Base-by-base conservation (phyloP, 2,888 invertebrate genomes). In the Hydriomena furcata region DNA sequence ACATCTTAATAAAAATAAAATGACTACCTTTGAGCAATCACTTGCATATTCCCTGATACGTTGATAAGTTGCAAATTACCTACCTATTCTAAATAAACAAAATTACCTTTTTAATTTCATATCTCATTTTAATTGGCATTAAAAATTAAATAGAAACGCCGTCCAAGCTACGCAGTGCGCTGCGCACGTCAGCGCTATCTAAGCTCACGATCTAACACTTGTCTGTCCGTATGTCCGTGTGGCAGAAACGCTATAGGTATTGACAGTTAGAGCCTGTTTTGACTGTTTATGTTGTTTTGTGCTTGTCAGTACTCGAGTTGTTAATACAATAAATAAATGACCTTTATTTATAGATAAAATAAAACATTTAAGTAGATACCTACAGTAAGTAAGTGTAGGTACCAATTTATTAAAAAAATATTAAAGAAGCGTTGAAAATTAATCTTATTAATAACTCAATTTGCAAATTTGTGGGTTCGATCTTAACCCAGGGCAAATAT, bases 161-260 rank as follows among this genome's bases (percentile, higher is more conserved):
- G 53, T 55, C 52, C 43, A 50, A 52, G 49, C 48, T 45, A 42
- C 41, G 38, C 42, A 25, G 25, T 31, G 17, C 17, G 4, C 5
- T 37, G 43, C 55, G 46, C 55, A 44, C 58, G 58, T 61, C 58
- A 52, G 25, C 56, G 40, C 21, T 63, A 61, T 63, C 63, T 31
- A 21, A 23, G 27, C 23, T 7, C 31, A 55, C 37, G 51, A 67
- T 67, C 67, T 61, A 57, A 53, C 63, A 62, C 60, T 59, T 51
- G 64, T 63, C 65, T 47, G 63, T 63, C 64, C 44, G 63, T 58
- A 54, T 56, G 62, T 62, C 45, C 55, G 54, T 31, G 51, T 43
- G 44, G 36, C 38, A 31, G 49, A 47, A 44, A 45, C 30, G 28
- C 50, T 53, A 17, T 17, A 17, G 17, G 2, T 17, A 55, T 56